Conservation (phyloP, 2,797 vertebrate genomes). For the Sebastes matsubarae region DNA sequence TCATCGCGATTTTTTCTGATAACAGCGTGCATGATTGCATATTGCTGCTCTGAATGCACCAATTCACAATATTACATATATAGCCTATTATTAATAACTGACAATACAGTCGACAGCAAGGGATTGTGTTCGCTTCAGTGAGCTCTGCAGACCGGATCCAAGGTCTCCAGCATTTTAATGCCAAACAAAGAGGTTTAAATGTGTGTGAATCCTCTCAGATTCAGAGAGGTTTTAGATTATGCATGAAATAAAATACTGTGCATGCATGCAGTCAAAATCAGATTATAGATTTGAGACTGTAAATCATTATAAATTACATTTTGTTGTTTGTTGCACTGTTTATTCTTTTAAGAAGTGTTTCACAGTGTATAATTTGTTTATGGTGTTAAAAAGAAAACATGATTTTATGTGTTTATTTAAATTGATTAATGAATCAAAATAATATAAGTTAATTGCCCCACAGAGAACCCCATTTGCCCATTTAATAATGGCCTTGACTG, state of each 20-base stretch:
- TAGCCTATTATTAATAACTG: background rate
- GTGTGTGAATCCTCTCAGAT: background rate
- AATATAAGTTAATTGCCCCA: fast-evolving
- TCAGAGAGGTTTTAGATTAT: background rate
- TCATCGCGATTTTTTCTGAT: background rate
- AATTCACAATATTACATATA: no score
- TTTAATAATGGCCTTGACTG: no score
- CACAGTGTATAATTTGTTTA: background rate
- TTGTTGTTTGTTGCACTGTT: background rate
- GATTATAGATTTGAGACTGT: background rate
- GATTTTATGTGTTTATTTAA: no score
- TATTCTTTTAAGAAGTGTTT: no score
- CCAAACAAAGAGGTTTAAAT: background rate
- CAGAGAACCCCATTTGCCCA: no score
- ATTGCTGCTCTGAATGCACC: background rate
- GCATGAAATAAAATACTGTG: background rate
- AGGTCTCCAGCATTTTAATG: constrained; percentile 1
- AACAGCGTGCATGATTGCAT: background rate
- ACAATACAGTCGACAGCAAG: background rate
- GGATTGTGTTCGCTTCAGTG: background rate
- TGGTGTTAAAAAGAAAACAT: background rate
- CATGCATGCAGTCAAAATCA: background rate
- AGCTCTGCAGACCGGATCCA: constrained; percentile 4
- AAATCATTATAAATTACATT: background rate
- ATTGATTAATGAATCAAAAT: no score